Conservation (phyloP, 2,797 vertebrate genomes). For the Myotis vivesi region DNA sequence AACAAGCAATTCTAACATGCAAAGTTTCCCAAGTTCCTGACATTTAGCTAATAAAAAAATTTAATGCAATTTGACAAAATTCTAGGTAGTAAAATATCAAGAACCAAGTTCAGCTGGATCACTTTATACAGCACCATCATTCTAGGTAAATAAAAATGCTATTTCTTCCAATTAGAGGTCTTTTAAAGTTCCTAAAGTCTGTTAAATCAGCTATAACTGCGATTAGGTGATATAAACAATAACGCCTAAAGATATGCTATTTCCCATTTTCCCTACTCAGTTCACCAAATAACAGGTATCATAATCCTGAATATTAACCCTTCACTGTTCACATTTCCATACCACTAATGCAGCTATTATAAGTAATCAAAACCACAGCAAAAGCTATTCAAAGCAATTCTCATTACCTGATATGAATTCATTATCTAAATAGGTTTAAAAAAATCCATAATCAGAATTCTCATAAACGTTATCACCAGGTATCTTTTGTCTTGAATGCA, state of each 20-base stretch:
- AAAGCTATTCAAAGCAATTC: not conserved
- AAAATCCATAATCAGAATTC: not conserved
- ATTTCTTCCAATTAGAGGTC: not conserved
- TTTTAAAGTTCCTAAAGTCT: not conserved
- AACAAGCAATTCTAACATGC: not conserved
- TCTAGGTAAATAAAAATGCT: not conserved
- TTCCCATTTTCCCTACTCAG: not conserved
- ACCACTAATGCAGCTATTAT: not conserved
- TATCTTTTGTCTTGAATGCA: not conserved
- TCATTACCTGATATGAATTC: not conserved
- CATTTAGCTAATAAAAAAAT: not conserved
- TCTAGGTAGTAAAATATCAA: not conserved
- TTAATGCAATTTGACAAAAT: not conserved
- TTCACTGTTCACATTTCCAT: not conserved
- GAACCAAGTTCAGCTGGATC: not conserved
- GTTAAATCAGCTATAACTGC: not conserved
- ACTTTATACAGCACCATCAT: not conserved
- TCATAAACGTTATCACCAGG: not conserved
- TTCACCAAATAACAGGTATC: not conserved
- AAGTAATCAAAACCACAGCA: not conserved
- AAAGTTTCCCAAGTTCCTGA: not conserved
- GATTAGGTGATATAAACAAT: not conserved
- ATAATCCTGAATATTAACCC: not conserved
- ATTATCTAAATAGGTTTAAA: not conserved
- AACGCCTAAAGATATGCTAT: not conserved